A percentile compares a stretch with the other conserved stretches of the same genome.
These are phyloP conservation scores for Drosophila lacteicornis DNA, from an alignment of 1,140 invertebrate genomes.

Conservation along the genomic window DNA sequence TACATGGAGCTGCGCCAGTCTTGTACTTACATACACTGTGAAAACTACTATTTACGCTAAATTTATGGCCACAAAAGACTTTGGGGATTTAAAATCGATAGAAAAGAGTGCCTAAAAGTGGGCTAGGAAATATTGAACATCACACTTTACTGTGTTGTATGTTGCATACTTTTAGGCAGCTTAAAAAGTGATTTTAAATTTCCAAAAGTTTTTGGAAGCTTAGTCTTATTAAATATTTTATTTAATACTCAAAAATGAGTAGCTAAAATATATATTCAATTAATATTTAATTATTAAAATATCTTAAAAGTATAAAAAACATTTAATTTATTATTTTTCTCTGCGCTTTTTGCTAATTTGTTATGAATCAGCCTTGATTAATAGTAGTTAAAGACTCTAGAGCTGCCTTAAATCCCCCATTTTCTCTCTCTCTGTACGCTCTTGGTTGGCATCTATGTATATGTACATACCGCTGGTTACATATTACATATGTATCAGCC, in stretches of 20 bases:
- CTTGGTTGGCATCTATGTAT: neutral
- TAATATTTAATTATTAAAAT: neutral
- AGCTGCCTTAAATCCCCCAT: neutral
- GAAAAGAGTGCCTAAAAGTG: neutral
- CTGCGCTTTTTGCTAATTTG: neutral
- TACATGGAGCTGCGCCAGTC: constrained; percentile 23
- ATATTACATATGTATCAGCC: constrained; percentile 53
- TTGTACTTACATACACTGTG: constrained; percentile 45
- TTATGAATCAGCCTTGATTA: constrained; percentile 6
- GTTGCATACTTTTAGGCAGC: neutral
- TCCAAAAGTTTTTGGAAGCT: neutral
- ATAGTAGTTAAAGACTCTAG: constrained; percentile 2
- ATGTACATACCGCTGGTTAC: constrained; percentile 34
- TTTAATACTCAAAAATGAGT: neutral
- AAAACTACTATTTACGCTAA: constrained; percentile 3
- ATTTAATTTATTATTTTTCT: no score
- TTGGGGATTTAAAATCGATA: neutral
- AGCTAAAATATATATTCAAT: neutral
- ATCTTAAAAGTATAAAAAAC: neutral
- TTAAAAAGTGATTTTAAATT: neutral
- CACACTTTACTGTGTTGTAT: neutral
- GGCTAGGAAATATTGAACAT: neutral
- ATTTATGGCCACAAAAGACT: neutral
- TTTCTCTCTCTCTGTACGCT: constrained; percentile 10
- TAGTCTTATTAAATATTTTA: neutral